Percentiles rank a stretch among this genome's conserved stretches.
These are phyloP conservation scores for Threskiornis aethiopicus DNA, from an alignment of 2,797 vertebrate genomes.

Conservation along the genomic window DNA sequence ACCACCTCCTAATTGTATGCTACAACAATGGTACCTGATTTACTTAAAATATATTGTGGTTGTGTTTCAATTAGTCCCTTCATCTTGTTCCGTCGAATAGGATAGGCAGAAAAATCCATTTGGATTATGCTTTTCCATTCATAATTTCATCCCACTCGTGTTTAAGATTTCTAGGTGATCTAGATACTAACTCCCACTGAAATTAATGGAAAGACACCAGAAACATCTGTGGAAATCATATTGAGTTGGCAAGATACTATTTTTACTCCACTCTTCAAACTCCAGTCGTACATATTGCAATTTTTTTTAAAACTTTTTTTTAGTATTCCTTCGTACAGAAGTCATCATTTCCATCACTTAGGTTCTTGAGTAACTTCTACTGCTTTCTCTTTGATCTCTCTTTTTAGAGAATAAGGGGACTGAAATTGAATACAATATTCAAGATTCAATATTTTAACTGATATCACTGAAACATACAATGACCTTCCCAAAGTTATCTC, in stretches of 20 bases:
- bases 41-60: background rate
- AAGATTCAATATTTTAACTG: background rate
- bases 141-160: background rate
- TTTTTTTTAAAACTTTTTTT: background rate
- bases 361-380: background rate
- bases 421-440: background rate
- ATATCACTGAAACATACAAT: background rate
- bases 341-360: background rate
- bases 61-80: background rate
- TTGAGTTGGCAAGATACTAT: background rate
- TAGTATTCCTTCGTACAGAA: background rate
- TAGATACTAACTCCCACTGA: background rate
- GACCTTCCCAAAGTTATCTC: background rate
- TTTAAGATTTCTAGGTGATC: background rate
- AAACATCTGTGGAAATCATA: background rate
- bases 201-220: background rate
- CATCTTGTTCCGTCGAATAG: background rate
- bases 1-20: background rate
- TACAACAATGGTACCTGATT: background rate
- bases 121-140: background rate
- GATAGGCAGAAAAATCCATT: background rate
- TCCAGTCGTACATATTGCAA: accelerated
- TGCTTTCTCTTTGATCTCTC: background rate
- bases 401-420: background rate
- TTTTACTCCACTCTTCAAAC: background rate